Base-by-base conservation (phyloP, 1,140 invertebrate species). In the Agrilus planipennis region DNA sequence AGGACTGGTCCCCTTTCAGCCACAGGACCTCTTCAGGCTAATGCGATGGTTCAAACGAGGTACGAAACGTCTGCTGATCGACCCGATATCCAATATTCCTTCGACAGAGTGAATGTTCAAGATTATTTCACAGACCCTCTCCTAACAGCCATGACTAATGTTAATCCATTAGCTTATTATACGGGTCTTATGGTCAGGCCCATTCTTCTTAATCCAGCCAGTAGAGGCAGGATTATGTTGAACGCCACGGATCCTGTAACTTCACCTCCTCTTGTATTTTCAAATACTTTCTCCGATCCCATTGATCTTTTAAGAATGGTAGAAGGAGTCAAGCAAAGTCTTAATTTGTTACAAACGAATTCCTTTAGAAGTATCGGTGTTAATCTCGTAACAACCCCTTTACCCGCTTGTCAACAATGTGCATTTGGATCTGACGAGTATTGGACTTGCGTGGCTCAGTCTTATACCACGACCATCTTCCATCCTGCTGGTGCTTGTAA, bases 71-170 rank as follows among this genome's bases (percentile, higher is more conserved):
- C 42, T 4, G 38, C 46, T 1, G 54, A 55, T 5, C 54, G 68
- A 3, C 77, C 79, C 0, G 77, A 82, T 51, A 73, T 82, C 15
- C 77, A 81, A 54, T 75, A 65, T 51, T 68, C 71, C 15, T 73
- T 77, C 39, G 76, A 78, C 49, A 67, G 68, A 1, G 53, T 61
- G 18, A 69, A 68, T 41, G 61, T 70, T 3, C 38, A 46, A 29
- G 52, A 64, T 34, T 58, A 59, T 25, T 42, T 67, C 11, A 61
- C 56, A 16, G 68, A 73, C 49, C 70, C 71, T 2, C 62, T 62
- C 19, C 57, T 65, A 2, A 69, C 66, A 22, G 40, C 62, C 16
- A 60, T 67, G 43, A 64, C 68, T 3, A 62, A 59, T 29, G 55
- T 71, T 21, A 56, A 64, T 21, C 65, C 70, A 15, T 48, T 72